phyloP scores from a whole-genome alignment of 2,797 vertebrate species.

The Pterois miles region DNA sequence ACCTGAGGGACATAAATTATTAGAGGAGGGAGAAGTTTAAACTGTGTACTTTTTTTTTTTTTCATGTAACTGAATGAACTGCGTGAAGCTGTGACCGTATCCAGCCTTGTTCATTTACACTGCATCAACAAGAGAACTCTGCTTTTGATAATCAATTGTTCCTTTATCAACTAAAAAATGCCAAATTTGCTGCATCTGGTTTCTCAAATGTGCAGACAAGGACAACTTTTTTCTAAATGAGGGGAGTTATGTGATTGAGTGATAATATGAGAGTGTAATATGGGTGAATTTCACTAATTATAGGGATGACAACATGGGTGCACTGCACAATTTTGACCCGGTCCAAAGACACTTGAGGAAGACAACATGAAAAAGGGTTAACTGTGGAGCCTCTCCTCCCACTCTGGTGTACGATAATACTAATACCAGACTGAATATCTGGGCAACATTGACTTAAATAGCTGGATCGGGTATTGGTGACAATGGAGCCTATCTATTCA shows the following conservation, averaged over 20 bases:
- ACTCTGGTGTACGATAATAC: background rate
- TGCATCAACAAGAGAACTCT: background rate
- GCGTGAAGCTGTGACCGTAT: background rate
- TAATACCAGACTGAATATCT: no score
- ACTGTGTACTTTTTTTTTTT: background rate
- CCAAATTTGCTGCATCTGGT: background rate
- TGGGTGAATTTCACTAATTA: background rate
- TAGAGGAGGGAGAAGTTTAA: background rate
- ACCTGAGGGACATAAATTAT: background rate
- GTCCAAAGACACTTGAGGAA: background rate
- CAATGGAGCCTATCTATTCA: no score
- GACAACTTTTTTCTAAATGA: background rate
- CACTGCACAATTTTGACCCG: background rate
- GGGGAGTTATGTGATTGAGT: background rate
- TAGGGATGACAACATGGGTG: background rate
- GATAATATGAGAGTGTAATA: background rate
- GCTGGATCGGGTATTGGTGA: no score
- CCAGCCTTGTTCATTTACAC: background rate
- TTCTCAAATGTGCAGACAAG: background rate
- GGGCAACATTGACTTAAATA: no score
- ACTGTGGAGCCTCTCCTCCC: background rate
- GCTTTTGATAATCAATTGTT: background rate
- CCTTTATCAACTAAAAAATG: background rate
- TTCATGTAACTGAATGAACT: background rate
- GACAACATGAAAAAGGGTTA: background rate